Percentiles rank a stretch among this genome's conserved stretches.
Conservation (phyloP, 2,888 invertebrate species). For the Cosmopolites sordidus region DNA sequence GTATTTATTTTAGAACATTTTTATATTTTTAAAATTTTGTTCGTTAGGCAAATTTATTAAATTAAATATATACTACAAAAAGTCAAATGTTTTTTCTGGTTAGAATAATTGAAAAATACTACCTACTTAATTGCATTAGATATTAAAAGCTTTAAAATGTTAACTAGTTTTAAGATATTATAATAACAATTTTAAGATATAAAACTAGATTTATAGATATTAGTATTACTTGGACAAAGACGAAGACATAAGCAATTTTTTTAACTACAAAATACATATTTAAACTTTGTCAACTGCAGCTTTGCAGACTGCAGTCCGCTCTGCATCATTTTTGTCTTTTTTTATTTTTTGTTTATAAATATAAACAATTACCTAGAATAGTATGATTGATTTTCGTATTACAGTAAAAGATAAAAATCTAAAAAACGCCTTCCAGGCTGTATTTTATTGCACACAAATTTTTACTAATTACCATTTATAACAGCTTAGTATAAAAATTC, state of each 20-base stretch:
- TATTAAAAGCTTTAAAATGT: too few relatives aligned
- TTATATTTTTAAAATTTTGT: too few relatives aligned
- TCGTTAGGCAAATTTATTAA: too few relatives aligned
- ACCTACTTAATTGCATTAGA: too few relatives aligned
- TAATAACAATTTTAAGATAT: too few relatives aligned
- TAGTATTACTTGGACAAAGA: constrained; percentile 17
- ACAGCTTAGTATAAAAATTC: constrained; percentile 53
- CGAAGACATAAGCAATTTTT: constrained; percentile 17
- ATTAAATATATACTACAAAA: too few relatives aligned
- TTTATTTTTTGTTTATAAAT: constrained; percentile 35
- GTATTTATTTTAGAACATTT: too few relatives aligned
- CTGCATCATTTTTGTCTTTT: not conserved
- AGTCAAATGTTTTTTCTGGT: too few relatives aligned
- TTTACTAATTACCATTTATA: constrained; percentile 50
- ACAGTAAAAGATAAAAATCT: constrained; percentile 46
- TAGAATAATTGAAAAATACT: too few relatives aligned
- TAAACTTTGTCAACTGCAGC: not conserved
- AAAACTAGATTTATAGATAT: too few relatives aligned
- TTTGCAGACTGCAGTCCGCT: constrained; percentile 1
- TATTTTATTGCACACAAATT: constrained; percentile 49
- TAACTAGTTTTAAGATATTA: too few relatives aligned
- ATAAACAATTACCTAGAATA: constrained; percentile 48
- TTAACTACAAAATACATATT: constrained; percentile 23
- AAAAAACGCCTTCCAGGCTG: constrained; percentile 39
- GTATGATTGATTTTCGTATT: constrained; percentile 38